Base-by-base conservation (phyloP, 2,797 vertebrate genomes). In the Xenops minutus region DNA sequence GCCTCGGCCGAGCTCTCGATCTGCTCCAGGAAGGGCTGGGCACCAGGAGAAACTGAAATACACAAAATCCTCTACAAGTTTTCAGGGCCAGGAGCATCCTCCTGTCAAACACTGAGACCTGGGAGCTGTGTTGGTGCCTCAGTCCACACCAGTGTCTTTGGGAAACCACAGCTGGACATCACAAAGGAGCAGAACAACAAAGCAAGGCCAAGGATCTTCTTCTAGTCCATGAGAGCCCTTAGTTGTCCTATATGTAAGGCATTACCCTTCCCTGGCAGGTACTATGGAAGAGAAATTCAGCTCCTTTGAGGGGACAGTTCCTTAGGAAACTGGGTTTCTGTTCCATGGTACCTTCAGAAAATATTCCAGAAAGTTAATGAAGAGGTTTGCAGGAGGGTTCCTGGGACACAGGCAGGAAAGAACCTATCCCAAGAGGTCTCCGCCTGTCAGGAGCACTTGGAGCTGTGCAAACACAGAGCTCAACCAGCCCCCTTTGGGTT, bases 21-120 rank as follows among this genome's bases (percentile, higher is more conserved):
- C 87, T 96, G 93, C 58, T 96, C 94, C 96, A 91, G n/a, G 91
- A 96, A 96, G 48, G 89, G 93, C 34, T 94, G 95, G 41, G 64
- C 44, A 83, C 36, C 82, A 82, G 91, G 37, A 88, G 89, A 91
- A 80, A 20, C 96, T 96, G 91, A 68, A 96, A 96, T 6, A 89
- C 9, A 19, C 23, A 56, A 54, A 8, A 8, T 0, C 1, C 7
- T 12, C 62, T 69, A 36, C 6, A 43, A 26, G 29, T 48, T 49
- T 76, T 64, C 10, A 30, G 67, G 36, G 30, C 43, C 16, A 72
- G 10, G 16, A 83, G 24, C 27, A 82, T 34, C n/a, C 39, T 92
- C 62, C 32, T 72, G 44, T 27, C 43, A 46, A 1, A 4, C 26
- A 16, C 15, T 21, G 76, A 62, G 59, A 15, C 0, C 5, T 36